Evolutionary conservation across 2,888 invertebrate genomes (phyloP), one percentile per base, ranked within the genome.

Genomic region (Theretra japonica): DNA sequence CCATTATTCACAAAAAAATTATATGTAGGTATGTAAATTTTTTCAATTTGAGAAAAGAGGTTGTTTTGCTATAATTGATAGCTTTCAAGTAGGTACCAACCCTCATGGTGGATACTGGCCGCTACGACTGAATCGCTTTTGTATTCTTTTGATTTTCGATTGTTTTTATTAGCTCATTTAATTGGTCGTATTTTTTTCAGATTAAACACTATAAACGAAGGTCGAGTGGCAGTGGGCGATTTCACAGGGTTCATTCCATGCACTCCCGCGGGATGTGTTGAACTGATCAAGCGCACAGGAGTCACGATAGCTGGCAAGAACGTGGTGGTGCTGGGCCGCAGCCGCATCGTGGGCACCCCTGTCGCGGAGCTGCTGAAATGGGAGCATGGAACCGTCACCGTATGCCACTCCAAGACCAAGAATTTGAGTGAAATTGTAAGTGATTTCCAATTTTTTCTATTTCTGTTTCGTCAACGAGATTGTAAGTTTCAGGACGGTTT

Each of bases 311-410:
- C 96, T 58, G 99, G 99, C 5, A 96, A 97, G 73, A 95, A 95
- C 75, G 99, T 98, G 2, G 99, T 99, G 4, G 99, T 99, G 23
- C 89, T 99, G 58, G 99, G 99, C 0, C 96, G 99, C 79, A 99
- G 99, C 88, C 99, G 99, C 92, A 99, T 99, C 85, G 99, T 99
- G 1, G 99, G 99, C 60, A 98, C 99, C 0, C 99, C 99, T 0
- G 97, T 97, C 75, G 96, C 99, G 0, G 98, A 99, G 89, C 95
- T 99, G 48, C 95, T 99, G 56, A 98, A 98, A 89, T 99, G 99
- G 99, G 96, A 98, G 80, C 96, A 99, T 89, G 99, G 99, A 1
- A 99, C 99, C 0, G 99, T 99, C 4, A 99, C 99, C 0, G 96
- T 98, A 56, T 99, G 99, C 83, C 99, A 99, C 90, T 99, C 99